Conservation (phyloP, 2,113 vertebrate genomes). For the Erpornis zantholeuca region DNA sequence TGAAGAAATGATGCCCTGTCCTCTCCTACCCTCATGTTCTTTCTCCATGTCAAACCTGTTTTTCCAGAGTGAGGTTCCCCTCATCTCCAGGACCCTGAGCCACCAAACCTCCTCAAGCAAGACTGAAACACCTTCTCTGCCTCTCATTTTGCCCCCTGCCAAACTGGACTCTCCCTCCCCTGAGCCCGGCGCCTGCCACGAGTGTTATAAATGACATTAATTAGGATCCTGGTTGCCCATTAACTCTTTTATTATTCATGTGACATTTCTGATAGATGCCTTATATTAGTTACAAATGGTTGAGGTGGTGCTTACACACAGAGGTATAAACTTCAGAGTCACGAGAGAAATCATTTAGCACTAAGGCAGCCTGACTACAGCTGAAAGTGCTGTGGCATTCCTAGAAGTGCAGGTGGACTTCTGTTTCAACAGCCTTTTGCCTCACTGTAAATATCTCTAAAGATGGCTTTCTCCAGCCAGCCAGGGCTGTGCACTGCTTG, state of each 20-base stretch:
- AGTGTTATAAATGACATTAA: neutral
- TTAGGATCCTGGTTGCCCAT: neutral
- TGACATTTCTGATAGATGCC: constrained; percentile 34
- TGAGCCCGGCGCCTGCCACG: accelerated
- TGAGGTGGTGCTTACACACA: constrained; percentile 21
- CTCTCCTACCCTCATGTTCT: neutral
- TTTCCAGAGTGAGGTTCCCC: neutral
- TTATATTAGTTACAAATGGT: neutral
- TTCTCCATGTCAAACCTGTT: neutral
- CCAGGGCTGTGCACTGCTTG: neutral
- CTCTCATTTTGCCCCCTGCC: neutral
- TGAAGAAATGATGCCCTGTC: neutral
- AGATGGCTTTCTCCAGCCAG: neutral
- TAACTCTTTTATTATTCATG: constrained; percentile 36
- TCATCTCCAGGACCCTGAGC: neutral
- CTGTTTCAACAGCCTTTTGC: neutral
- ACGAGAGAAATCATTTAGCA: neutral
- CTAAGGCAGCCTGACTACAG: neutral
- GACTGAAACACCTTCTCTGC: neutral
- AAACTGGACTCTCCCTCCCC: neutral
- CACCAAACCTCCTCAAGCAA: neutral
- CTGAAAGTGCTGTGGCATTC: neutral
- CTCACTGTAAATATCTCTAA: neutral
- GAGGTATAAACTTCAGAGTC: neutral
- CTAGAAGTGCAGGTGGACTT: neutral